Percentiles rank a stretch among this genome's conserved stretches.
Evolutionary conservation across 2,888 invertebrate genomes (phyloP).

Genomic region (Zhengitettix transpicula): DNA sequence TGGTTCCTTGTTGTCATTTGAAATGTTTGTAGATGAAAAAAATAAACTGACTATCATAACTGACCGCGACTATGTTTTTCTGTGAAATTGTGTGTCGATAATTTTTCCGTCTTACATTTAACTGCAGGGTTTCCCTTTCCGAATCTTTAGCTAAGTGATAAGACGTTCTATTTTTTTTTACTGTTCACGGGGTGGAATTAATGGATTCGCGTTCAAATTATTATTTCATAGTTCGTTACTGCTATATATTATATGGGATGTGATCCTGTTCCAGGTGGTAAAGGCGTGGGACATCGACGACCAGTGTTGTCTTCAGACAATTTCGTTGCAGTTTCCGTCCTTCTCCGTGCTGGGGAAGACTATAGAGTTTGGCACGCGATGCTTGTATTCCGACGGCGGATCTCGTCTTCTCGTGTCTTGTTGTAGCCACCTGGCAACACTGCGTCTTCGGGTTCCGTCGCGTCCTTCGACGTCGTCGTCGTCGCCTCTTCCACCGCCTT

Average conservation of each 20-base stretch:
- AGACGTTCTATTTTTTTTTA: neutral
- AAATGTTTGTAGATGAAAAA: too few relatives aligned
- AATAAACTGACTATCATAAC: too few relatives aligned
- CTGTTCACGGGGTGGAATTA: too few relatives aligned
- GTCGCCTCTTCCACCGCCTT: constrained; percentile 15
- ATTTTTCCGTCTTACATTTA: too few relatives aligned
- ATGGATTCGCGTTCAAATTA: neutral
- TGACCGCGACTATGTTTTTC: too few relatives aligned
- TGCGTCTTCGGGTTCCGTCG: constrained; percentile 6
- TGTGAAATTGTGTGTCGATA: too few relatives aligned
- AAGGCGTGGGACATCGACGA: constrained; percentile 43
- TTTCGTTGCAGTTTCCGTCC: constrained; percentile 37
- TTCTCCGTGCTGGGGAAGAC: constrained; percentile 36
- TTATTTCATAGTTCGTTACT: neutral
- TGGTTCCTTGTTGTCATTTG: too few relatives aligned
- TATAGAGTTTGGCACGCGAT: constrained; percentile 37
- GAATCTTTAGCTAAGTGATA: too few relatives aligned
- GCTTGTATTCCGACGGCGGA: constrained; percentile 36
- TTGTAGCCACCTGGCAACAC: constrained; percentile 33
- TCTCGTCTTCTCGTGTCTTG: constrained; percentile 33
- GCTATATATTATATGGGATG: neutral
- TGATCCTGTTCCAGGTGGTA: constrained; percentile 27
- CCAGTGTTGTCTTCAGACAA: constrained; percentile 35
- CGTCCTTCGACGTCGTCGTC: neutral
- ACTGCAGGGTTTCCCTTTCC: too few relatives aligned